phyloP scores from a whole-genome alignment of 92 coral and sea anemone genomes.

The Epizoanthus scotinus region DNA sequence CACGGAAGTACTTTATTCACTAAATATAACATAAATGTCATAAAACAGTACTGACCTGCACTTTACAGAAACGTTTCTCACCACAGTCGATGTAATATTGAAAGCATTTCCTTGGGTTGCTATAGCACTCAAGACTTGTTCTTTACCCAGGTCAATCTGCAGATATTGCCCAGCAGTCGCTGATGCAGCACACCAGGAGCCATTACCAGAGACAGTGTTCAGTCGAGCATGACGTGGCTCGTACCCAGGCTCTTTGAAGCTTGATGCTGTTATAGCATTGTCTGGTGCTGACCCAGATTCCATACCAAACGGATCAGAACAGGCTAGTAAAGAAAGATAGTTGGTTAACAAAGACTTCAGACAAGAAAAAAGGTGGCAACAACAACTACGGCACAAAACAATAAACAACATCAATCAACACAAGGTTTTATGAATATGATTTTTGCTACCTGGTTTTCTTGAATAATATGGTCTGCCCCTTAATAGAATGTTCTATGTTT shows the following conservation, averaged over 20 bases:
- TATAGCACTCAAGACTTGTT: slow-evolving; percentile 17
- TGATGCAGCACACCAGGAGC: slow-evolving; percentile 19
- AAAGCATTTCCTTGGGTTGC: slow-evolving; percentile 32
- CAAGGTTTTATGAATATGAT: too few relatives aligned
- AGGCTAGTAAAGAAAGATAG: slow-evolving; percentile 2
- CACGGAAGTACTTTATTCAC: too few relatives aligned
- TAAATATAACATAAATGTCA: too few relatives aligned
- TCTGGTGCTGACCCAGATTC: slow-evolving; percentile 17
- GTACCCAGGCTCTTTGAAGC: slow-evolving; percentile 12
- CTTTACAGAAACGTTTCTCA: not conserved
- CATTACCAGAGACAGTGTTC: slow-evolving; percentile 5
- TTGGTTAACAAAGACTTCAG: not conserved
- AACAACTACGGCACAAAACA: too few relatives aligned
- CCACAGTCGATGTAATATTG: not conserved
- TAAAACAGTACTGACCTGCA: slow-evolving; percentile 16
- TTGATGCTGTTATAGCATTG: slow-evolving; percentile 22
- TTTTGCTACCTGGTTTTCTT: too few relatives aligned
- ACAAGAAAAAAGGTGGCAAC: too few relatives aligned
- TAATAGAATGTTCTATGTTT: too few relatives aligned
- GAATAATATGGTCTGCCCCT: too few relatives aligned
- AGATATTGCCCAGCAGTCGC: not conserved
- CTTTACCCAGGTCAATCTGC: slow-evolving; percentile 22
- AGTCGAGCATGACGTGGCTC: slow-evolving; percentile 29
- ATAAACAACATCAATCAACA: too few relatives aligned
- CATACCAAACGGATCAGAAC: slow-evolving; percentile 23